These are phyloP conservation scores for Physocephala rufipes DNA, from an alignment of 2,888 invertebrate species.

Conservation along the genomic window DNA sequence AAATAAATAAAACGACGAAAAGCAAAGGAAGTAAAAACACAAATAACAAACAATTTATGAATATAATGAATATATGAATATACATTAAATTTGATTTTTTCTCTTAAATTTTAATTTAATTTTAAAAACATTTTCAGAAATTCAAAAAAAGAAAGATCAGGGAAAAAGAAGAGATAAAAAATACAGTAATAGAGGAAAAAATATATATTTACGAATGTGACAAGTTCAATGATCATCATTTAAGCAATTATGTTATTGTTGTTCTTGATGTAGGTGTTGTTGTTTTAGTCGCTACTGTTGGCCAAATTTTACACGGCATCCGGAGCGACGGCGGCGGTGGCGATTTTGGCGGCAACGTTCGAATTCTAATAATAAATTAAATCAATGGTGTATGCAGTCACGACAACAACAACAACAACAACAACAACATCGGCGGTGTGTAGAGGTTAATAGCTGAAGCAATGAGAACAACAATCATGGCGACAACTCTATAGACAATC, in stretches of 20 bases:
- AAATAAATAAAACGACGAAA: too few species aligned
- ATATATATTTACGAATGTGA: constrained; percentile 26
- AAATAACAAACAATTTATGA: too few species aligned
- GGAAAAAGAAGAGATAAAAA: neutral
- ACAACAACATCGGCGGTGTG: neutral
- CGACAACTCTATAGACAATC: too few species aligned
- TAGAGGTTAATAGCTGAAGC: too few species aligned
- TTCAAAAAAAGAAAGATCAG: neutral
- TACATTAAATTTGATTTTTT: too few species aligned
- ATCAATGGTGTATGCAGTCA: neutral
- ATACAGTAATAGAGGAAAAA: constrained; percentile 2
- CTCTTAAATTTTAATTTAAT: too few species aligned
- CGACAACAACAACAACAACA: neutral
- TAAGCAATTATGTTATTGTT: constrained; percentile 12
- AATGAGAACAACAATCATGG: too few species aligned
- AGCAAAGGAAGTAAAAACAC: too few species aligned
- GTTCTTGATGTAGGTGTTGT: too few species aligned
- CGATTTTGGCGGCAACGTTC: neutral
- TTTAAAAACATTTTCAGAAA: too few species aligned
- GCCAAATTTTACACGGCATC: neutral
- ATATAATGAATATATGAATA: too few species aligned
- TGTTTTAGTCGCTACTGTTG: neutral
- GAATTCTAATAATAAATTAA: constrained; percentile 11
- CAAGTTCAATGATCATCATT: constrained; percentile 35
- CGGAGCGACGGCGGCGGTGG: neutral